phyloP scores from a whole-genome alignment of 30 jellyfish, hydroid and myxozoan genomes.

The Turritopsis rubra region DNA sequence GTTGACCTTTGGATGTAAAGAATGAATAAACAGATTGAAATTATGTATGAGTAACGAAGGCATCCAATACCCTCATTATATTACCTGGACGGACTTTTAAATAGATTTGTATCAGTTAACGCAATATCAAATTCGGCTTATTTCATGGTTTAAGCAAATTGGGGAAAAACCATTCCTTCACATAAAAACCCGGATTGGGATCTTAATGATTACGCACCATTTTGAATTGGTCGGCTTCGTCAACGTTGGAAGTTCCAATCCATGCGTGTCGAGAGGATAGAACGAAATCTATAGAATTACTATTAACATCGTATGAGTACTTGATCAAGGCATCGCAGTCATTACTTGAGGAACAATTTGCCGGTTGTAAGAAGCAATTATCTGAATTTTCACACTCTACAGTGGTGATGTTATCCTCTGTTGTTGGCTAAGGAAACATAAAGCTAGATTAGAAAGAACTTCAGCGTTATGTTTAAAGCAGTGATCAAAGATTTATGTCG shows the following conservation, averaged over 20 bases:
- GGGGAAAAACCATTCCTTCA: too few relatives aligned
- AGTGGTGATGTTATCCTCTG: not conserved
- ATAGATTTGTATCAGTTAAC: not conserved
- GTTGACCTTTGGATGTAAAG: not conserved
- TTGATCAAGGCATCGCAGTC: not conserved
- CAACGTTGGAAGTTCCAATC: not conserved
- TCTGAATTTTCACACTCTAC: not conserved
- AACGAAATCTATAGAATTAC: not conserved
- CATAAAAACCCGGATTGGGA: not conserved
- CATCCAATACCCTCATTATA: not conserved
- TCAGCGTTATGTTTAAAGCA: not conserved
- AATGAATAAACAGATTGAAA: too few relatives aligned
- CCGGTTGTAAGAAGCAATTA: not conserved
- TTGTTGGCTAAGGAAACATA: not conserved
- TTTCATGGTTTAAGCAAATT: too few relatives aligned
- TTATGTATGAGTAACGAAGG: not conserved
- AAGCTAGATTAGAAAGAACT: not conserved
- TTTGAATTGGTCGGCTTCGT: not conserved
- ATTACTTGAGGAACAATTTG: not conserved
- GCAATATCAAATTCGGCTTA: not conserved
- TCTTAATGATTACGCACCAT: not conserved
- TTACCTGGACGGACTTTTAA: not conserved
- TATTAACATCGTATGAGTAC: not conserved
- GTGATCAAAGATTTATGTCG: not conserved
- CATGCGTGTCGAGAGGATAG: not conserved